A percentile compares a stretch with the other conserved stretches of the same genome.
phyloP scores from a whole-genome alignment of 2,888 invertebrate species.

The Entomobrya multifasciata region DNA sequence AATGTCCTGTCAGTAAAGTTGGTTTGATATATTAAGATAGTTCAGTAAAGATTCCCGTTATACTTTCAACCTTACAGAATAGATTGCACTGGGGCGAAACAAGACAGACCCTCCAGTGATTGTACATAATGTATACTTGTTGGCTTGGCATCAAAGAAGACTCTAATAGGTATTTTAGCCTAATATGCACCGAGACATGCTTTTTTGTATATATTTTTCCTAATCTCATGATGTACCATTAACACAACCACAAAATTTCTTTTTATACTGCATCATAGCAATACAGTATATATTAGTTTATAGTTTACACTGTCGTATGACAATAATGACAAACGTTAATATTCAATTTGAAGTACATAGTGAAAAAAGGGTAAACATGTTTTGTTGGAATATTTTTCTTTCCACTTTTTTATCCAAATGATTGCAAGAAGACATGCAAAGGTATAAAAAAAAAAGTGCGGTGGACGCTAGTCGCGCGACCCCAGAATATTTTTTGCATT shows the following conservation, averaged over 20 bases:
- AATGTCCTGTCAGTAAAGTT: too few species aligned
- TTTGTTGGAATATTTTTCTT: constrained; percentile 9
- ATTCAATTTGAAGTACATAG: background rate
- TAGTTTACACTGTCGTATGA: background rate
- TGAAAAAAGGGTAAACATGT: constrained; percentile 8
- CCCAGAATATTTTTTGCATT: background rate
- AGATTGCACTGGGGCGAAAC: background rate
- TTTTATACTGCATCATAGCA: background rate
- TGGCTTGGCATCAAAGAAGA: too few species aligned
- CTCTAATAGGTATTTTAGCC: too few species aligned
- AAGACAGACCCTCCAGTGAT: background rate
- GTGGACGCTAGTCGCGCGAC: background rate
- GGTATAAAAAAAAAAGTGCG: background rate
- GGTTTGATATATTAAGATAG: background rate
- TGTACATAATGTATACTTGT: background rate
- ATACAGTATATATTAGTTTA: background rate
- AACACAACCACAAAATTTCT: constrained; percentile 7
- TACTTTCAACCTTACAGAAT: background rate
- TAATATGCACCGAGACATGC: background rate
- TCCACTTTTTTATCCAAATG: background rate
- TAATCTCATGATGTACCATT: constrained; percentile 21
- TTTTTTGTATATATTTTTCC: too few species aligned
- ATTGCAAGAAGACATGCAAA: constrained; percentile 58
- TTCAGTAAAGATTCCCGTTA: background rate
- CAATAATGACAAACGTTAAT: constrained; percentile 16